A percentile compares a stretch with the other conserved stretches of the same genome.
phyloP scores from a whole-genome alignment of 1,140 invertebrate genomes.

The Lycorma delicatula region DNA sequence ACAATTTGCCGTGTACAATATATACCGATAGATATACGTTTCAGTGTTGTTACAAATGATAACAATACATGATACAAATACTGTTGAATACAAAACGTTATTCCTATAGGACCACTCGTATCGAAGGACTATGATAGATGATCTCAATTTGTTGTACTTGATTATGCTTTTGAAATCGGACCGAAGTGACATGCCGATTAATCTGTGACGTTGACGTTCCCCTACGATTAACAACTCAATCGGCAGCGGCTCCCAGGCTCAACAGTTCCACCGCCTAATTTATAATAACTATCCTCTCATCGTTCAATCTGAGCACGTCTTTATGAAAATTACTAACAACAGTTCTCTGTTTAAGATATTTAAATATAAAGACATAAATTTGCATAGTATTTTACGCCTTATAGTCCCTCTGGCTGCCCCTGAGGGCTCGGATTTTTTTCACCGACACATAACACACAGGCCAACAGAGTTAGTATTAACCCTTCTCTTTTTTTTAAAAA shows the following conservation, averaged over 20 bases:
- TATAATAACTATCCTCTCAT: no score
- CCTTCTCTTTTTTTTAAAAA: no score
- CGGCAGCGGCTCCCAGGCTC: background rate
- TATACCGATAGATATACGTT: no score
- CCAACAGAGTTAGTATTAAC: no score
- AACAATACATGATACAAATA: no score
- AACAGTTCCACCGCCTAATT: background rate
- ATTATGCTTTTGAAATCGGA: background rate
- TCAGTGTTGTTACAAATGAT: no score
- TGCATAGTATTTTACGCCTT: slow-evolving; percentile 5
- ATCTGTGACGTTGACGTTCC: background rate
- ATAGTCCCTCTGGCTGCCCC: background rate
- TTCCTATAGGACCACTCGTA: no score
- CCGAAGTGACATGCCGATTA: background rate
- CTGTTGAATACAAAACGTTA: no score
- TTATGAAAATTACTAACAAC: background rate
- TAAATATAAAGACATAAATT: slow-evolving; percentile 1
- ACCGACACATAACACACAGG: no score
- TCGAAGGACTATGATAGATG: background rate
- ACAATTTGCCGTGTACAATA: no score
- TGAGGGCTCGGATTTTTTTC: no score
- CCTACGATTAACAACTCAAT: slow-evolving; percentile 3
- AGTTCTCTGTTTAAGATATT: background rate
- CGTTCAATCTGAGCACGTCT: background rate
- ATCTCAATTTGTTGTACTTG: background rate